phyloP scores from a whole-genome alignment of 30 jellyfish, hydroid and myxozoan genomes.

The Catostylus mosaicus region DNA sequence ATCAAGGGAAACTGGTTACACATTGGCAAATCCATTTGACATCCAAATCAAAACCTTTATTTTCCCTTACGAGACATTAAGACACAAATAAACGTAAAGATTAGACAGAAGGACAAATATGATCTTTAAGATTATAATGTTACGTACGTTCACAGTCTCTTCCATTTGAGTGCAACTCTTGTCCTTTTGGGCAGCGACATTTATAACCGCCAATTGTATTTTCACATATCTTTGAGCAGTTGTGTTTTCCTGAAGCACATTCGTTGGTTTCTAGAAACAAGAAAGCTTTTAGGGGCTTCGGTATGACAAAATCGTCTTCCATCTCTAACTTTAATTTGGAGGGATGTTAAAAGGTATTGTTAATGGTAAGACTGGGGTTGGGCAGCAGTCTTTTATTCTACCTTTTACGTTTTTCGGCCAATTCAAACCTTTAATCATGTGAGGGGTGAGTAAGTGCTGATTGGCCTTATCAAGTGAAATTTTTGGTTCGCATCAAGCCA shows the following conservation, averaged over 20 bases:
- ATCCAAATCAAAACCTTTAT: background rate
- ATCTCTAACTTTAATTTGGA: no score
- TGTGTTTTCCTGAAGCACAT: constrained; percentile 59
- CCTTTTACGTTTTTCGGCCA: no score
- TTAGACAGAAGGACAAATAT: background rate
- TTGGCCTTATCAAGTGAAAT: no score
- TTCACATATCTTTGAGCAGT: constrained; percentile 60
- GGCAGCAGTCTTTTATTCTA: no score
- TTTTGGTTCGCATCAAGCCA: no score
- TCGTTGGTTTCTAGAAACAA: constrained; percentile 60
- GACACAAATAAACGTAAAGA: background rate
- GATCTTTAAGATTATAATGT: background rate
- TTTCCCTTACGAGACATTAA: no score
- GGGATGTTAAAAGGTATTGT: no score
- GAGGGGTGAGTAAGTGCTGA: no score
- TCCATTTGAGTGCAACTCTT: constrained; percentile 61
- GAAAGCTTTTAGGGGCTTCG: background rate
- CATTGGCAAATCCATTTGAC: background rate
- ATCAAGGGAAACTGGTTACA: background rate
- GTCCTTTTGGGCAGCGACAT: constrained; percentile 71
- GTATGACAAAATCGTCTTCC: background rate
- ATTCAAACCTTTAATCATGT: no score
- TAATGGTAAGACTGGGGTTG: no score
- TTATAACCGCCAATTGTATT: constrained; percentile 68
- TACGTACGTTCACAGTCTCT: constrained; percentile 75